phyloP scores from a whole-genome alignment of 2,888 invertebrate genomes.

The Cremastinae sp. region DNA sequence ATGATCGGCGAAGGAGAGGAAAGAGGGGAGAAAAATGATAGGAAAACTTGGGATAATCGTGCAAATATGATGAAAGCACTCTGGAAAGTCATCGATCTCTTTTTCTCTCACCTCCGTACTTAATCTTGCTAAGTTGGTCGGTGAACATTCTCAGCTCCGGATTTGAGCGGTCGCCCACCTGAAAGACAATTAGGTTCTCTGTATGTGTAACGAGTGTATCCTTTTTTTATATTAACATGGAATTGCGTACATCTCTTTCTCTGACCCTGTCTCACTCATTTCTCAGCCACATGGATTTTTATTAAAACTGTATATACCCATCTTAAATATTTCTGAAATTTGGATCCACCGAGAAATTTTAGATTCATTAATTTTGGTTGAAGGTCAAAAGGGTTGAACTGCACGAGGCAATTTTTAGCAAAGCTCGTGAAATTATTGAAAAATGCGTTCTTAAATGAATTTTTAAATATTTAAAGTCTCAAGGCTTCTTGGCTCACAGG shows the following conservation, averaged over 20 bases:
- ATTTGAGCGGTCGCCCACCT: slow-evolving; percentile 96
- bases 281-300: no score
- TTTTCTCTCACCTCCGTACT: slow-evolving; percentile 89
- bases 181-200: slow-evolving; percentile 79
- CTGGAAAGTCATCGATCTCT: slow-evolving; percentile 15
- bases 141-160: slow-evolving; percentile 94
- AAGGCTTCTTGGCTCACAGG: no score
- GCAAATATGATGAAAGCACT: slow-evolving; percentile 29
- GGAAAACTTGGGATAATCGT: slow-evolving; percentile 31
- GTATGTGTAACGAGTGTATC: neutral
- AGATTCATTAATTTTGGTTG: no score
- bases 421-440: no score
- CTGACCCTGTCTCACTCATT: no score
- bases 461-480: no score
- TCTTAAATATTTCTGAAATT: no score
- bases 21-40: neutral
- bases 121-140: slow-evolving; percentile 95
- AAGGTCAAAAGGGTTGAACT: no score
- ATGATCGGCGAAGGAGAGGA: neutral
- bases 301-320: no score
- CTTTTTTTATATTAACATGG: neutral
- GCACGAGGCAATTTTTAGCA: no score
- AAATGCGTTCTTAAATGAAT: no score
- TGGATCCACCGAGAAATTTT: no score
- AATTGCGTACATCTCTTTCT: neutral